phyloP scores from a whole-genome alignment of 2,113 vertebrate species.

The Sceloporus undulatus region DNA sequence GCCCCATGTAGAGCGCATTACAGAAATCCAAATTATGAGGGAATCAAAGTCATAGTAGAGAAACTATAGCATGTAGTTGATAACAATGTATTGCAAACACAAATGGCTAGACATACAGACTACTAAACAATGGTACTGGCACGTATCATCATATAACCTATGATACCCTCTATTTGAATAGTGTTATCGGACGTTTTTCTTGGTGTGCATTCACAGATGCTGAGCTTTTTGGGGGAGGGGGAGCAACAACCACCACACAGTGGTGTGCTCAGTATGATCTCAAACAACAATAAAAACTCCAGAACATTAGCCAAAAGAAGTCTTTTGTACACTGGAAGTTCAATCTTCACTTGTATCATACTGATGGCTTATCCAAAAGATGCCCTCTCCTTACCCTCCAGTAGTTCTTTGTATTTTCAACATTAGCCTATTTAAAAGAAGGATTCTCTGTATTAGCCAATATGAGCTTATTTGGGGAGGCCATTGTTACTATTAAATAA shows the following conservation, averaged over 20 bases:
- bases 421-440: conserved; percentile 75
- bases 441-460: conserved; percentile 70
- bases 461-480: conserved; percentile 61
- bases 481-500: conserved; percentile 82
- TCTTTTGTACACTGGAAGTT: conserved; percentile 66
- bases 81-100: neutral
- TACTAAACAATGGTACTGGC: neutral
- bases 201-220: neutral
- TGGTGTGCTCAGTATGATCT: conserved; percentile 21
- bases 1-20: too few relatives aligned
- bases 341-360: conserved; percentile 78
- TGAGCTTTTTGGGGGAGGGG: neutral
- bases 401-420: conserved; percentile 76
- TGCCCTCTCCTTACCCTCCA: conserved; percentile 81
- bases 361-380: conserved; percentile 85
- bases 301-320: conserved; percentile 52
- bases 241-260: conserved; percentile 40
- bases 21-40: neutral
- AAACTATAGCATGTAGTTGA: neutral
- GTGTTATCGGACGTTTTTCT: conserved; percentile 13
- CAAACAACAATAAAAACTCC: conserved; percentile 31
- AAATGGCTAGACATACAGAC: neutral
- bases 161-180: neutral
- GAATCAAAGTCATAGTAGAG: neutral
- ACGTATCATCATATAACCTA: conserved; percentile 24